Evolutionary conservation across 2,113 vertebrate genomes (phyloP), one percentile per base, ranked within the genome.

Genomic region (Geococcyx californianus): DNA sequence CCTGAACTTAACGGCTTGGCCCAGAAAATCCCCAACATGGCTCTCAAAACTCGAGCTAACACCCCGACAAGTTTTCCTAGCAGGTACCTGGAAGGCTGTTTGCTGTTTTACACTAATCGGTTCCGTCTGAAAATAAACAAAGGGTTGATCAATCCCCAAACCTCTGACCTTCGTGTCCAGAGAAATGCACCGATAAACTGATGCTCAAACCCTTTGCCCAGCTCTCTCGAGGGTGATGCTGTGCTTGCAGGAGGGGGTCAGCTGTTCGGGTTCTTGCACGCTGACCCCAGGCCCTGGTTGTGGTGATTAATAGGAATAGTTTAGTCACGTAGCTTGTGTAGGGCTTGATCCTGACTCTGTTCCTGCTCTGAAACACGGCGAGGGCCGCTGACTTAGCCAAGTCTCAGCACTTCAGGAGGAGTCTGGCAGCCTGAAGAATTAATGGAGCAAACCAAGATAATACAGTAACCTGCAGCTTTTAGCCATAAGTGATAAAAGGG

Each of bases 41-140:
- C 68, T 87, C 70, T 60, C 67, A 56, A 40, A 55, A 64, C 16
- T 77, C 40, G 18, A 62, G 60, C 36, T 45, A 75, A 78, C 31
- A 40, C 76, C 52, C 72, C 2, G 51, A 80, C 87, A 73, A 89
- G 82, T 60, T 72, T 93, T 60, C 80, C 54, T 33, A 69, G 55
- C 33, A 33, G 58, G 78, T 93, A 79, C 12, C 79, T 19, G 44
- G 70, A 87, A 97, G 97, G 34, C 96, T 97, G 90, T 95, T 79
- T 94, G 95, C 97, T 97, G 47, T 97, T 95, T 56, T 78, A 47
- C 76, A 86, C 96, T 95, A 93, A 94, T 91, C 45, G 20, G 77
- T 95, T 93, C 96, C 93, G 95, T 97, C 96, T 95, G 96, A 97
- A 98, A 98, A 98, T 95, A 98, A 98, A 98, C 97, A 98, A 73